Base-by-base conservation (phyloP, 2,888 invertebrate genomes). In the Lepidonotus clava region DNA sequence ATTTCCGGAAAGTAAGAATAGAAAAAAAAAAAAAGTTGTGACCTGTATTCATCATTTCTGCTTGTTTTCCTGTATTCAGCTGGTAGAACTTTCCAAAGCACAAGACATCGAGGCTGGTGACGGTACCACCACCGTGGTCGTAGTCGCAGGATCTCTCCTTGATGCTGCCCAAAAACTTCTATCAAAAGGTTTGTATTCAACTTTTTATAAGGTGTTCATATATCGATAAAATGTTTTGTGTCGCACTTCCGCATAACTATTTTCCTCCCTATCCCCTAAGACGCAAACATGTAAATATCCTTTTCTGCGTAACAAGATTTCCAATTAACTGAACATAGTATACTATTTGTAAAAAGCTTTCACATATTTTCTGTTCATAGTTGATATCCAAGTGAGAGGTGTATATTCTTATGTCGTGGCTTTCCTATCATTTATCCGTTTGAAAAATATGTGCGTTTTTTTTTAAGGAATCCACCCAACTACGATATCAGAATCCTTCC, bases 101-200 rank as follows among this genome's bases (percentile, higher is more conserved):
- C 99, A 99, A 95, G 99, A 99, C 94, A 96, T 99, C 91, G 99
- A 99, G 95, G 99, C 99, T 91, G 99, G 99, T 77, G 99, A 99
- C 95, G 99, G 99, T 87, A 99, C 99, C 34, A 99, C 99, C 14
- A 98, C 98, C 34, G 99, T 99, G 86, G 99, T 99, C 14, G 97
- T 99, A 6, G 96, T 99, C 92, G 99, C 99, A 90, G 99, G 99
- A 83, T 98, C 98, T 89, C 95, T 99, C 83, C 95, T 99, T 85
- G 98, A 99, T 95, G 98, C 98, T 84, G 97, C 98, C 84, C 97
- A 98, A 93, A 98, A 98, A 92, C 95, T 99, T 21, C 95, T 99
- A 40, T 96, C 96, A 87, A 98, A 98, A 94, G 95, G 95, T 94
- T 87, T 83, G 24, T 46, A 14, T n/a, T 11, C 56, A 56, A 56